Percentiles rank a stretch among this genome's conserved stretches.
These are phyloP conservation scores for Parnassius orleans DNA, from an alignment of 2,888 invertebrate genomes.

Conservation along the genomic window DNA sequence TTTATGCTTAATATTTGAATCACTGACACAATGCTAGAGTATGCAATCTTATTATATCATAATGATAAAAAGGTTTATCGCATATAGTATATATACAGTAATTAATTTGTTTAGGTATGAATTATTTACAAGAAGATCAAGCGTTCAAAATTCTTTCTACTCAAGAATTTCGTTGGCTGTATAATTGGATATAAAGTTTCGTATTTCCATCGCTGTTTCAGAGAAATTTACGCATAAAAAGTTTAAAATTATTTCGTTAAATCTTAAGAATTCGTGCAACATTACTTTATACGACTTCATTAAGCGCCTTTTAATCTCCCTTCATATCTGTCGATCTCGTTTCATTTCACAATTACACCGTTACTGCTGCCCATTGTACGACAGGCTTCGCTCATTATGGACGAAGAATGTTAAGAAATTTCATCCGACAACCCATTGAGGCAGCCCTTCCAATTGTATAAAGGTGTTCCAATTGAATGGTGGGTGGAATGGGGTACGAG, in stretches of 20 bases:
- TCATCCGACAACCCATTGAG: constrained; percentile 79
- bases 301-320: constrained; percentile 70
- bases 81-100: constrained; percentile 4
- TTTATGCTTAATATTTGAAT: constrained; percentile 37
- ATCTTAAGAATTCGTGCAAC: constrained; percentile 49
- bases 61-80: no score
- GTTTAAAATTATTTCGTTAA: constrained; percentile 36
- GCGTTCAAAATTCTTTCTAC: constrained; percentile 24
- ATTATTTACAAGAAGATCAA: constrained; percentile 20
- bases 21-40: no score
- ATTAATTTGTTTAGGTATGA: constrained; percentile 20
- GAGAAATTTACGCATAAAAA: constrained; percentile 29
- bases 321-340: constrained; percentile 74
- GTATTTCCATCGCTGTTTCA: constrained; percentile 22
- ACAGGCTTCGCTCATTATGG: constrained; percentile 74
- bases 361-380: constrained; percentile 74
- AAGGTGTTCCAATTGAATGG: constrained; percentile 79
- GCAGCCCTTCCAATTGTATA: constrained; percentile 76
- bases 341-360: constrained; percentile 75
- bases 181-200: constrained; percentile 28
- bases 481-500: constrained; percentile 65
- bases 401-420: constrained; percentile 79
- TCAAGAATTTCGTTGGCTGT: constrained; percentile 23
- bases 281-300: constrained; percentile 61
- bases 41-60: no score